Conservation (phyloP, 1,140 invertebrate genomes). For the Steinernema feltiae region DNA sequence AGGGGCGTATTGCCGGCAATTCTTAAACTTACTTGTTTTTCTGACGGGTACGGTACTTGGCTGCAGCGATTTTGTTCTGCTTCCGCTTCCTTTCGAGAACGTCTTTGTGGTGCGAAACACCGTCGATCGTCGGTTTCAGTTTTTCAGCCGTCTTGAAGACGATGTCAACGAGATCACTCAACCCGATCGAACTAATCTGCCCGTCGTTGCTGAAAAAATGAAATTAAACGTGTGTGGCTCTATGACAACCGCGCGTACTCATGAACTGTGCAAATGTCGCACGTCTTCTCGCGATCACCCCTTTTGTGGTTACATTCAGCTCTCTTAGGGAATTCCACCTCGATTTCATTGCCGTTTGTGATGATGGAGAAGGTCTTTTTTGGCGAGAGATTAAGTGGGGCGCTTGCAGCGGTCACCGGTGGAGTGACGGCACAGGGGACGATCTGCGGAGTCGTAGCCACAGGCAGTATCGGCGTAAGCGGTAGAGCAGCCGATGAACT, state of each 20-base stretch:
- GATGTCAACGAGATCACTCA: conserved; percentile 27
- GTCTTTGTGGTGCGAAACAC: neutral
- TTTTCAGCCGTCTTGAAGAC: conserved; percentile 29
- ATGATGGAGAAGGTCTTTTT: too few relatives aligned
- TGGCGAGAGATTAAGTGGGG: too few relatives aligned
- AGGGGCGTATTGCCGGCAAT: too few relatives aligned
- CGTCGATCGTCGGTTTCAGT: conserved; percentile 19
- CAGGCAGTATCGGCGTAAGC: neutral
- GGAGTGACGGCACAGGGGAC: too few relatives aligned
- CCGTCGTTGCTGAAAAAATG: neutral
- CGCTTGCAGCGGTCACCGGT: too few relatives aligned
- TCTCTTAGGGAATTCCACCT: neutral
- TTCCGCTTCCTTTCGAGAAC: conserved; percentile 19
- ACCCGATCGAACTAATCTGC: neutral
- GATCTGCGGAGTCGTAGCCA: neutral
- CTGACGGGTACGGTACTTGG: conserved; percentile 26
- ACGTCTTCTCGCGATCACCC: neutral
- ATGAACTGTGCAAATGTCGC: neutral
- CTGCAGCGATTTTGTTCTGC: conserved; percentile 30
- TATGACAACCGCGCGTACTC: neutral
- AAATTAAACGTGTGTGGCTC: neutral
- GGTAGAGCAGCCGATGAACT: neutral
- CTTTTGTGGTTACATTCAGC: neutral
- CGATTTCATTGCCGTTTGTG: too few relatives aligned
- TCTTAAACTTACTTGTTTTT: conserved; percentile 24